These are phyloP conservation scores for Upupa epops DNA, from an alignment of 2,113 vertebrate genomes.

Conservation along the genomic window DNA sequence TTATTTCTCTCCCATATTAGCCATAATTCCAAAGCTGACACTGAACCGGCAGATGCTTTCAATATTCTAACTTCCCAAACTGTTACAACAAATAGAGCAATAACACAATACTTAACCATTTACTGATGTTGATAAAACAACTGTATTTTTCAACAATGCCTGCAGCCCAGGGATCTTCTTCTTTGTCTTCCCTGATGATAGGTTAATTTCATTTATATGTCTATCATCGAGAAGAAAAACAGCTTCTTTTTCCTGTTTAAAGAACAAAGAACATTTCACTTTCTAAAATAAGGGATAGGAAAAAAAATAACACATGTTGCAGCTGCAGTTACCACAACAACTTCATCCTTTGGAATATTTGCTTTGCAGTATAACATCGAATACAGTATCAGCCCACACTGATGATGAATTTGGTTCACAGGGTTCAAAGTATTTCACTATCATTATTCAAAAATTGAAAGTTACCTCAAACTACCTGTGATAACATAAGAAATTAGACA, in stretches of 20 bases:
- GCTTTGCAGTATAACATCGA: background rate
- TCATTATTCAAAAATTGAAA: background rate
- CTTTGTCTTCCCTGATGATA: conserved; percentile 87
- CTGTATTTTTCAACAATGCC: conserved; percentile 81
- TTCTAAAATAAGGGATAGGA: background rate
- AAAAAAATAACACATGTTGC: background rate
- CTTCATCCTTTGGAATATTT: background rate
- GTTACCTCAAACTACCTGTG: background rate
- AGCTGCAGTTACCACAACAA: background rate
- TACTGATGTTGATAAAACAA: conserved; percentile 82
- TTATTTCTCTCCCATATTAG: background rate
- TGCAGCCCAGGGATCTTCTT: conserved; percentile 86
- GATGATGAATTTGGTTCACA: background rate
- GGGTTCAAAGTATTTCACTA: background rate
- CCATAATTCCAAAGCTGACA: background rate
- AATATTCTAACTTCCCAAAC: background rate
- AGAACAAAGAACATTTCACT: background rate
- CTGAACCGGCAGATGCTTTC: background rate
- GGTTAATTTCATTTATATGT: conserved; percentile 87
- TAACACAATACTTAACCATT: conserved; percentile 78
- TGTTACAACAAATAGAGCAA: background rate
- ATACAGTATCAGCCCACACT: background rate
- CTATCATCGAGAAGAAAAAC: conserved; percentile 89
- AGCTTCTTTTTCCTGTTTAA: conserved; percentile 87
- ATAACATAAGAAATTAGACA: background rate